Base-by-base conservation (phyloP, 2,113 vertebrate genomes). In the Thunnus maccoyii region DNA sequence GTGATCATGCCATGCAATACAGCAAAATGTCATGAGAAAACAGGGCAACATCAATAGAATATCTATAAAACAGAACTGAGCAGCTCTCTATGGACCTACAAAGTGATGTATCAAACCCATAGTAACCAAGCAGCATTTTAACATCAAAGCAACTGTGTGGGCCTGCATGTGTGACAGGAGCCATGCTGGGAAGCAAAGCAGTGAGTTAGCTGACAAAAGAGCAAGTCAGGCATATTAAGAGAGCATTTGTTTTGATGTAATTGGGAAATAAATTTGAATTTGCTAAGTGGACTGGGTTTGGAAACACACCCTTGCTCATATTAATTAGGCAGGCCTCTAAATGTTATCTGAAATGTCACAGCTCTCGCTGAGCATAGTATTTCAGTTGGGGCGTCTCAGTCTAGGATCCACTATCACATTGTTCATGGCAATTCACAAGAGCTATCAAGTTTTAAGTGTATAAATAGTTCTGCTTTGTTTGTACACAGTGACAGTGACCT, bases 381-480 rank as follows among this genome's bases (percentile, higher is more conserved):
- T 62, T 74, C 73, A 52, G 52, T 20, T 11, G 8, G 58, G 56
- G 14, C n/a, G n/a, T 82, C 78, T 73, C 61, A 47, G 61, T 64
- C 67, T 32, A 44, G 74, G 27, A 54, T 80, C 46, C 74, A 47
- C 67, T 32, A 15, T 80, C 72, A 55, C 61, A 30, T 36, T 58
- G 56, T 81, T 71, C 50, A 32, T n/a, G 58, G 51, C 18, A 30
- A 41, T 63, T 72, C 72, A 85, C 70, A 17, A 46, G 65, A 46
- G 41, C 78, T 72, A 90, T 92, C 86, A 71, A 52, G 80, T 90
- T 79, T 78, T 36, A 52, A 74, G 78, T 66, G 57, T 65, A n/a
- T 80, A 82, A 82, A 89, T 84, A 88, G 85, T 83, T 76, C 51
- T 1, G 69, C 86, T 91, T 90, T 90, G 87, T 91, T 83, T 85